Evolutionary conservation across 2,888 invertebrate species (phyloP), one percentile per base, ranked within the genome.

Genomic region (Cenopis cana): DNA sequence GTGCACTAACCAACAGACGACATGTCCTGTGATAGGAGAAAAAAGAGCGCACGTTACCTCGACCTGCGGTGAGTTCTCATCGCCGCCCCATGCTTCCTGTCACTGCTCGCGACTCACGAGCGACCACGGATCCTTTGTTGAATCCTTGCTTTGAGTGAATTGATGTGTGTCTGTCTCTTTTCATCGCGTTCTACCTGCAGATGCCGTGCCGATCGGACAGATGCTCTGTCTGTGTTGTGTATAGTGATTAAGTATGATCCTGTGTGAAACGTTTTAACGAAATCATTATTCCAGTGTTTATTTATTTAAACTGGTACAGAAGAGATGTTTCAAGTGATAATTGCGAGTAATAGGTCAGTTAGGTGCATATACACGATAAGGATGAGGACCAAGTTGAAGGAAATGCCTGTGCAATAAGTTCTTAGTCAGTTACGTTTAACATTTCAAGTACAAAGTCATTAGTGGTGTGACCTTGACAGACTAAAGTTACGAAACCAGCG

Each of bases 11-110:
- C 85, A 79, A 86, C 86, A 82, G 77, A 87, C 91, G 91, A 89
- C 82, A 93, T 93, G 93, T 93, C 93, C 89, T 92, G 92, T 89
- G 93, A 93, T 83, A 90, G 92, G 88, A 91, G 91, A 92, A 91
- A 89, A 83, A 93, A 91, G 84, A 86, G 89, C 83, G 90, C 90
- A 83, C 93, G 93, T 81, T 91, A 89, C 88, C 93, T 93, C 87
- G 93, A 93, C 85, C 90, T 93, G 88, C 93, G 93, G 93, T 93
- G 92, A 93, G 93, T 93, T 88, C 83, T 81, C 82, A 82, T 82
- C 84, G 79, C 80, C 80, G 78, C 79, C 83, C 84, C 82, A 83
- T 78, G 89, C 87, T 87, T 89, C 89, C 90, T 89, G 86, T 84
- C 88, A 83, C 84, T 79, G 82, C 82, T 49, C 69, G 57, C 70